Evolutionary conservation across 2,888 invertebrate genomes (phyloP).

Genomic region (Meganola albula): DNA sequence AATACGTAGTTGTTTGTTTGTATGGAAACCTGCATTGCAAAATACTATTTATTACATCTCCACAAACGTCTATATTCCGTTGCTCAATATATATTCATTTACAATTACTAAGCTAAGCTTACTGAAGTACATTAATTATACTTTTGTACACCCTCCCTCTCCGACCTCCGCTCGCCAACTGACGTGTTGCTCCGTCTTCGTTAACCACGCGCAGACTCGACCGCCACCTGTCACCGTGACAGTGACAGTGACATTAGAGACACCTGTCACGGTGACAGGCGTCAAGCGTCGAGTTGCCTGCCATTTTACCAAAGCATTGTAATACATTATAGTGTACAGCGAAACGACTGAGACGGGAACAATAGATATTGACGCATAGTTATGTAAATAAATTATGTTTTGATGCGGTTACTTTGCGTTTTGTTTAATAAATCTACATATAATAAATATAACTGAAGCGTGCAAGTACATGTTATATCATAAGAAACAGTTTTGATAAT

Average conservation of each 20-base stretch:
- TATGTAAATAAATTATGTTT: slow-evolving; percentile 6
- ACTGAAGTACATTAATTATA: slow-evolving; percentile 14
- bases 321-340: slow-evolving; percentile 25
- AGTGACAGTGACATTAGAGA: slow-evolving; percentile 9
- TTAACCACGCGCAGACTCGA: slow-evolving; percentile 5
- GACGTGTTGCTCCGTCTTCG: too few relatives aligned
- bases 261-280: slow-evolving; percentile 4
- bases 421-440: too few relatives aligned
- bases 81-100: slow-evolving; percentile 29
- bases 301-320: slow-evolving; percentile 43
- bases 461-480: background rate
- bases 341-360: slow-evolving; percentile 11
- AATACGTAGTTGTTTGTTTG: background rate
- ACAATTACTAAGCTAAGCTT: too few relatives aligned
- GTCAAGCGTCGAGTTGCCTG: slow-evolving; percentile 22
- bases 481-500: background rate
- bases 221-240: slow-evolving; percentile 9
- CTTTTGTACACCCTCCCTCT: slow-evolving; percentile 9
- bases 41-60: background rate
- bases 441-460: too few relatives aligned
- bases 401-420: background rate
- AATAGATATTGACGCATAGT: slow-evolving; percentile 1
- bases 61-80: slow-evolving; percentile 9
- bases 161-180: slow-evolving; percentile 4
- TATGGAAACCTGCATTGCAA: background rate